Conservation (phyloP, 1,140 invertebrate genomes). For the Drosophila pallidifrons region DNA sequence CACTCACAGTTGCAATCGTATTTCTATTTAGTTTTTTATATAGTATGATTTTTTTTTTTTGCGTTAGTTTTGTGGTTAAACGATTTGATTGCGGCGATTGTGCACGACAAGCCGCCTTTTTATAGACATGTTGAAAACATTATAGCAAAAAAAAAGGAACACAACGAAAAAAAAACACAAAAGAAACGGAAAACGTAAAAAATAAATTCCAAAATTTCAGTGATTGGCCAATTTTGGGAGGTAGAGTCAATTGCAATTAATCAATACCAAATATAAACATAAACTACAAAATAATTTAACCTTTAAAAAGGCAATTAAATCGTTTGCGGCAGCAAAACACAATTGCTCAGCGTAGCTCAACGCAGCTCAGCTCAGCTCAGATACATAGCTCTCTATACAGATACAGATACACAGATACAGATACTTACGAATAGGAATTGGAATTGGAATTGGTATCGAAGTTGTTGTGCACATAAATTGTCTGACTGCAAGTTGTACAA, state of each 20-base stretch:
- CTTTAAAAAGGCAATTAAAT: slow-evolving; percentile 79
- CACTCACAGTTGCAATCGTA: slow-evolving; percentile 3
- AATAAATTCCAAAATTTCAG: slow-evolving; percentile 45
- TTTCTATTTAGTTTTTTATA: slow-evolving; percentile 13
- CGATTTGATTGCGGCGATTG: slow-evolving; percentile 27
- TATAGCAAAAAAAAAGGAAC: no score
- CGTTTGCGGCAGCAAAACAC: slow-evolving; percentile 47
- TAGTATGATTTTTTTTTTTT: background rate
- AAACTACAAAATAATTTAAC: slow-evolving; percentile 81
- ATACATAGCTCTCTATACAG: background rate
- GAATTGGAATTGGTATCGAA: slow-evolving; percentile 5
- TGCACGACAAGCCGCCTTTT: slow-evolving; percentile 30
- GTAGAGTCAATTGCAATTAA: slow-evolving; percentile 76
- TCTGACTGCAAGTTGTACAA: slow-evolving; percentile 41
- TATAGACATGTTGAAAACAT: slow-evolving; percentile 19
- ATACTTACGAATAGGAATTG: slow-evolving; percentile 43
- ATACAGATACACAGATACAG: slow-evolving; percentile 26
- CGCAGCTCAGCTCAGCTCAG: slow-evolving; percentile 2
- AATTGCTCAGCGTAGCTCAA: slow-evolving; percentile 24
- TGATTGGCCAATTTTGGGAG: slow-evolving; percentile 66
- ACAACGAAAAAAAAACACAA: slow-evolving; percentile 3
- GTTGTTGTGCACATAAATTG: slow-evolving; percentile 20
- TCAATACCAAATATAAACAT: slow-evolving; percentile 79
- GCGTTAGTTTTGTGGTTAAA: slow-evolving; percentile 26
- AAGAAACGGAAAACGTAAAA: slow-evolving; percentile 7